Base-by-base conservation (phyloP, 2,888 invertebrate genomes). In the Xestia c-nigrum region DNA sequence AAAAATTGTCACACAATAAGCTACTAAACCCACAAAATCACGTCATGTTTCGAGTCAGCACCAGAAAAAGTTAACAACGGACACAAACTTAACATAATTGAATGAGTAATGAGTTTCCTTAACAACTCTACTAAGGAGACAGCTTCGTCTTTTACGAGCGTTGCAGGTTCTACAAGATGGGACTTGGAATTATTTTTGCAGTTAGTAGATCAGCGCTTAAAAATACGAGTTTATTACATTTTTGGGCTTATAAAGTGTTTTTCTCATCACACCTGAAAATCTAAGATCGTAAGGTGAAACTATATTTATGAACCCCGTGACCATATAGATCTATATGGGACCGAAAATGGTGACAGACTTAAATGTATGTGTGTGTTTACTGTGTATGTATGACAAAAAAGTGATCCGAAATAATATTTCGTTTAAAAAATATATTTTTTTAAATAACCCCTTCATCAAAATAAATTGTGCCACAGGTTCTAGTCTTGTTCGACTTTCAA, bases 51-150 rank as follows among this genome's bases (percentile, higher is more conserved):
- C 77, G 40, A 73, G 76, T 79, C 52, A 65, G 84, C 80, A 75
- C 12, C 81, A 82, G 83, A 83, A 83, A 84, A 85, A 78, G 79
- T 81, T 82, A 75, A 86, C 79, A 80, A 78, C 80, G 80, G 81
- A 78, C 83, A 81, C 82, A 74, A 80, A 83, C 68, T 83, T 80
- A 66, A 73, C 81, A 81, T 89, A 83, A 88, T 87, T 88, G 85
- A 88, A 84, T 85, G 76, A 81, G 72, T 82, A 87, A 83, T 81
- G 78, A 80, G 72, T 74, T 76, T 80, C 85, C 78, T 75, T 81
- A 84, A 87, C 85, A 83, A 85, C 77, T 83, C 68, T 78, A 83
- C 80, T 83, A 86, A 81, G 75, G 67, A 79, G 69, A 59, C 74
- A 50, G 63, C 63, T 84, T 67, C 61, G 76, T 81, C 69, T 75